Conservation (phyloP, 1,140 invertebrate species). For the Ganaspis sp. region DNA sequence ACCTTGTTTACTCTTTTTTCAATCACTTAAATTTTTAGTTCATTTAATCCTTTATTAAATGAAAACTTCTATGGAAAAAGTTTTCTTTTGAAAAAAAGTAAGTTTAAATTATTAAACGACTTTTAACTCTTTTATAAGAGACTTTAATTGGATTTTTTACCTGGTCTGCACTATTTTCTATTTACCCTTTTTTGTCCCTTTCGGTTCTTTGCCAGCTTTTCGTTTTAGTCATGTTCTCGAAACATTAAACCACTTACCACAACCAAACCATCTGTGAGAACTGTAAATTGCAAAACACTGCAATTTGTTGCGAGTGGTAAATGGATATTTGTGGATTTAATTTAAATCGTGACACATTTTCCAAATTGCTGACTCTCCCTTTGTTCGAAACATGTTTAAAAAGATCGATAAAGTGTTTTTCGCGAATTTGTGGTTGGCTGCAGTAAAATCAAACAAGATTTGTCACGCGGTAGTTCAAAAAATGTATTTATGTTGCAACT, state of each 20-base stretch:
- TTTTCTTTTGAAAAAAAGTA: too few relatives aligned
- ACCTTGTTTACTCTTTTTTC: too few relatives aligned
- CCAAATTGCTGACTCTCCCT: not conserved
- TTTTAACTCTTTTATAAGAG: not conserved
- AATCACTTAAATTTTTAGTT: too few relatives aligned
- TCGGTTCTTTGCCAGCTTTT: constrained; percentile 10
- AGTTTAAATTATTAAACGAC: not conserved
- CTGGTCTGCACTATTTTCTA: not conserved
- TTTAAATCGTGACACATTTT: constrained; percentile 6
- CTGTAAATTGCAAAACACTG: constrained; percentile 13
- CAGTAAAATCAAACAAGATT: too few relatives aligned
- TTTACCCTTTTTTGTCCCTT: not conserved
- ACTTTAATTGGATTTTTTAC: not conserved
- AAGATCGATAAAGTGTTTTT: not conserved
- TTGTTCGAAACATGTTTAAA: not conserved
- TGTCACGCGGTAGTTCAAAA: too few relatives aligned
- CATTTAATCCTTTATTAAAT: too few relatives aligned
- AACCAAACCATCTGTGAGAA: not conserved
- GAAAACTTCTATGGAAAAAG: too few relatives aligned
- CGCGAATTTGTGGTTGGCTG: not conserved
- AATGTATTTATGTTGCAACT: too few relatives aligned
- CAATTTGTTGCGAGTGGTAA: constrained; percentile 10
- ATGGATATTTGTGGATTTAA: constrained; percentile 20
- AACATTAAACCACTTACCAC: constrained; percentile 25
- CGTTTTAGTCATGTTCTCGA: constrained; percentile 5